phyloP scores from a whole-genome alignment of 2,888 invertebrate genomes.

The Bruchidius siliquastri region DNA sequence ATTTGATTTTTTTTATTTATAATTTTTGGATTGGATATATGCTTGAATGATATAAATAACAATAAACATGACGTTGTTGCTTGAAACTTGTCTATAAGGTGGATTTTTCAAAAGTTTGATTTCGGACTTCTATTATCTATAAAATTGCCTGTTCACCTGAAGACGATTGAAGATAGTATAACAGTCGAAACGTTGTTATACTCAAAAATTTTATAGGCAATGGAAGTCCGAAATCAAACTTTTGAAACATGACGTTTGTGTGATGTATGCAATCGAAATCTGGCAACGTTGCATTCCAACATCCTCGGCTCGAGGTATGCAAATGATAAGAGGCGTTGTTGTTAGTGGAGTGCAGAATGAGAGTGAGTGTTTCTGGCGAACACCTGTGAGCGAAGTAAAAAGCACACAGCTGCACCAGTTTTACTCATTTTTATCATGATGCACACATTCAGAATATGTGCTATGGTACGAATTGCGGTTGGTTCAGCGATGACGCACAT shows the following conservation, averaged over 20 bases:
- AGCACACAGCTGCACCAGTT: background rate
- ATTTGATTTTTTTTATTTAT: too few relatives aligned
- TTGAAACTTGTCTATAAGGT: too few relatives aligned
- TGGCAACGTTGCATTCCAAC: background rate
- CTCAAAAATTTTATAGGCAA: too few relatives aligned
- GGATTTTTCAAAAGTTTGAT: too few relatives aligned
- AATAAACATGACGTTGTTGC: too few relatives aligned
- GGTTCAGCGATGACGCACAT: background rate
- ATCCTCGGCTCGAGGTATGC: slow-evolving; percentile 3
- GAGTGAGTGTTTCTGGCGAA: slow-evolving; percentile 6
- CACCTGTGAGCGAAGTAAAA: slow-evolving; percentile 11
- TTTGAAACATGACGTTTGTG: background rate
- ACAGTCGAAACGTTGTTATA: too few relatives aligned
- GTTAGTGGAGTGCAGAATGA: slow-evolving; percentile 3
- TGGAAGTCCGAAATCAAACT: too few relatives aligned
- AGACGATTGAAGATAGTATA: too few relatives aligned
- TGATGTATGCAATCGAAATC: background rate
- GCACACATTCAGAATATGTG: background rate
- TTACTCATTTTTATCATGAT: background rate
- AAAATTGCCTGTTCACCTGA: too few relatives aligned
- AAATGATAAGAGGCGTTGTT: slow-evolving; percentile 11
- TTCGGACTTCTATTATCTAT: too few relatives aligned
- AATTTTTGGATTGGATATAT: too few relatives aligned
- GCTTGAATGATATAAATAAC: too few relatives aligned
- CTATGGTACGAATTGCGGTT: background rate